phyloP scores from a whole-genome alignment of 2,888 invertebrate species.

The Apeira syringaria region DNA sequence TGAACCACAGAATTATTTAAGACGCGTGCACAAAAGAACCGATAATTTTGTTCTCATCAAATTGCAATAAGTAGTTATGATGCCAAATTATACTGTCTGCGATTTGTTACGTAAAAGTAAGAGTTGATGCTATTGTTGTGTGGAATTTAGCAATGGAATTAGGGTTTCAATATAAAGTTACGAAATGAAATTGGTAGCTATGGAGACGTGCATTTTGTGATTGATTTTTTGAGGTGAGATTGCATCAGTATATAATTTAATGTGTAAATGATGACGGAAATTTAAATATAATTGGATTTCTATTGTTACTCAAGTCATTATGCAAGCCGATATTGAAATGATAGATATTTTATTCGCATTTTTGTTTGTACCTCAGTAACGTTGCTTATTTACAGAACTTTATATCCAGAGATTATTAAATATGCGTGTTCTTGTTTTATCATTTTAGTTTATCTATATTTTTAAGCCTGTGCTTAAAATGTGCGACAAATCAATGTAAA shows the following conservation, averaged over 20 bases:
- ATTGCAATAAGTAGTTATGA: conserved; percentile 41
- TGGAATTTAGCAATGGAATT: conserved; percentile 20
- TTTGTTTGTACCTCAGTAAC: no score
- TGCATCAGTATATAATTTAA: conserved; percentile 1
- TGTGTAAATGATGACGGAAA: neutral
- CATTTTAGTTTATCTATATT: no score
- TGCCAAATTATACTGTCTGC: conserved; percentile 41
- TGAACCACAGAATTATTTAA: conserved; percentile 45
- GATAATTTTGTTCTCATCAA: conserved; percentile 58
- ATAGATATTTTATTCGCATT: no score
- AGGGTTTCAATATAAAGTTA: conserved; percentile 13
- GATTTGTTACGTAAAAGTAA: conserved; percentile 51
- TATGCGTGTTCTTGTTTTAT: no score
- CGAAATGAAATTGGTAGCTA: conserved; percentile 17
- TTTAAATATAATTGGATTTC: neutral
- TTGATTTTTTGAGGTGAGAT: conserved; percentile 15
- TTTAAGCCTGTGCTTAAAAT: no score
- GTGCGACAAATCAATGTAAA: no score
- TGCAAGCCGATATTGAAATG: no score
- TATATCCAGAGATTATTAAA: no score
- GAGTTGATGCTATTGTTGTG: conserved; percentile 43
- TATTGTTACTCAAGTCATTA: no score
- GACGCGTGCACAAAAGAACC: conserved; percentile 54
- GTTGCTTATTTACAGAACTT: no score
- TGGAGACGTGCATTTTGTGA: conserved; percentile 11